These are phyloP conservation scores for Corythoichthys haematopterus DNA, from an alignment of 2,113 vertebrate genomes.

Conservation along the genomic window DNA sequence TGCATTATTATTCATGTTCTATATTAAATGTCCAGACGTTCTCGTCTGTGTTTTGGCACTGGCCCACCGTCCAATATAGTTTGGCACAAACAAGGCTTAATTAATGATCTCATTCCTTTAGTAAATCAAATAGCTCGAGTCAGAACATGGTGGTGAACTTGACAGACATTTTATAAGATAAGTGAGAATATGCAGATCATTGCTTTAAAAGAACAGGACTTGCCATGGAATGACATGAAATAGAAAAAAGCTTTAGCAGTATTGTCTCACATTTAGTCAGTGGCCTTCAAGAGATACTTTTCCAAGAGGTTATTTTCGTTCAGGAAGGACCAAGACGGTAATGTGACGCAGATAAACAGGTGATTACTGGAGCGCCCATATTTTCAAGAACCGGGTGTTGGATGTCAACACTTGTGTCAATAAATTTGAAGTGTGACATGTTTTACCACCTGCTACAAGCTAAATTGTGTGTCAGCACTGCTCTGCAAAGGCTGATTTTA, in stretches of 20 bases:
- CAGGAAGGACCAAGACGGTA: conserved; percentile 13
- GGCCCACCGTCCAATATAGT: conserved; percentile 35
- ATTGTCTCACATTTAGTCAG: conserved; percentile 2
- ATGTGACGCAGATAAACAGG: conserved; percentile 32
- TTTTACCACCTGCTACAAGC: conserved; percentile 32
- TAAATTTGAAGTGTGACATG: conserved; percentile 45
- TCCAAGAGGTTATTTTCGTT: conserved; percentile 16
- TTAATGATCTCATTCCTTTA: conserved; percentile 62
- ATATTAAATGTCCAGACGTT: conserved; percentile 58
- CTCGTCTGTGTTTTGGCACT: conserved; percentile 45
- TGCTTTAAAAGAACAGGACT: background rate
- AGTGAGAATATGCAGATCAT: conserved; percentile 31
- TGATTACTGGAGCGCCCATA: conserved; percentile 30
- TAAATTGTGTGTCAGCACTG: background rate
- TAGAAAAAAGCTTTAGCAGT: background rate
- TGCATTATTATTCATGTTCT: conserved; percentile 69
- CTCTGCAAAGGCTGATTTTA: conserved; percentile 19
- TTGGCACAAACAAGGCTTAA: conserved; percentile 57
- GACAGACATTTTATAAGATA: conserved; percentile 22
- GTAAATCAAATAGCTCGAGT: conserved; percentile 39
- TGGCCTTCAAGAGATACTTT: background rate
- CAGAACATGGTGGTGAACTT: conserved; percentile 18
- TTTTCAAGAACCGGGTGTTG: conserved; percentile 30
- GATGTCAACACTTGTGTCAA: conserved; percentile 40
- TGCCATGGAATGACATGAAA: background rate